Percentiles rank a stretch among this genome's conserved stretches.
These are phyloP conservation scores for Pedionomus torquatus DNA, from an alignment of 2,113 vertebrate species.

Conservation along the genomic window DNA sequence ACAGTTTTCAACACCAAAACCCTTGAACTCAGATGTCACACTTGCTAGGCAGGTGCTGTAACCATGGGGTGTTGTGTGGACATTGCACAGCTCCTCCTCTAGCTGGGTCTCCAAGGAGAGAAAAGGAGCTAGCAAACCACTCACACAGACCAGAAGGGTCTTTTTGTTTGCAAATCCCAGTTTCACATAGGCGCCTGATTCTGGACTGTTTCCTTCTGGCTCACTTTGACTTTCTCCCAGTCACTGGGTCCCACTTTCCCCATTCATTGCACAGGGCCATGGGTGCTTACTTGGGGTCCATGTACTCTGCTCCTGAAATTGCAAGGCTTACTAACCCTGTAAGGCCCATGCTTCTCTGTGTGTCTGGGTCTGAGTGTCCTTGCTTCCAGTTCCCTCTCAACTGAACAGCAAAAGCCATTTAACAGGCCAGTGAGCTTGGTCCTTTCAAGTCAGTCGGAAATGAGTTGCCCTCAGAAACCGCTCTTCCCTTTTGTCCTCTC, in stretches of 20 bases:
- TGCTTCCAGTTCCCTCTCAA: slow-evolving; percentile 18
- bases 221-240: background rate
- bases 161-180: background rate
- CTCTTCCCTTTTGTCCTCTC: slow-evolving; percentile 63
- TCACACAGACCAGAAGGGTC: background rate
- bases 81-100: background rate
- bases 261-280: background rate
- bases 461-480: slow-evolving; percentile 41
- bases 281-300: background rate
- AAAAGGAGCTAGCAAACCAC: background rate
- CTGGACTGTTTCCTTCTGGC: background rate
- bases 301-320: background rate
- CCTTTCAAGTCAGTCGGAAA: slow-evolving; percentile 61
- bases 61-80: fast-evolving
- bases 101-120: background rate
- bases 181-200: background rate
- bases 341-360: background rate
- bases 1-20: background rate
- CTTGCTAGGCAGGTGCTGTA: background rate
- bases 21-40: background rate
- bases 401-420: slow-evolving; percentile 46
- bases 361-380: slow-evolving; percentile 4
- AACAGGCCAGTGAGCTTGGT: slow-evolving; percentile 41
- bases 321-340: background rate
- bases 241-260: background rate